phyloP scores from a whole-genome alignment of 2,113 vertebrate genomes.

The Mola mola region DNA sequence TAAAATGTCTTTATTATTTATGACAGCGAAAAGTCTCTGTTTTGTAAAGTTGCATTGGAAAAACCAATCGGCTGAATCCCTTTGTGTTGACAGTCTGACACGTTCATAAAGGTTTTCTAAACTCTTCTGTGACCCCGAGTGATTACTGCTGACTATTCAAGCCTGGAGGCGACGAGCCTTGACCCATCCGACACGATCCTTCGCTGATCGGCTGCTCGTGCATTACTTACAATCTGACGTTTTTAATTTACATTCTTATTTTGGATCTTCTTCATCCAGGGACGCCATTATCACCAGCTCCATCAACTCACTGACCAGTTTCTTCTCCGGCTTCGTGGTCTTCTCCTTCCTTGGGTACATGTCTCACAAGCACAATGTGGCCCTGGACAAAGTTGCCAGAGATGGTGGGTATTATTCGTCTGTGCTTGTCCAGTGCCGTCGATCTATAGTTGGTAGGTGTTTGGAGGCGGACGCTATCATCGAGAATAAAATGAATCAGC shows the following conservation, averaged over 20 bases:
- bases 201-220: constrained; percentile 7
- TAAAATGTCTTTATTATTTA: too few species aligned
- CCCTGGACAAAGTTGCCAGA: constrained; percentile 88
- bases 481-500: too few species aligned
- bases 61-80: not conserved
- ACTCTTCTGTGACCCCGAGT: too few species aligned
- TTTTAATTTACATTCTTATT: constrained; percentile 6
- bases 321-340: constrained; percentile 93
- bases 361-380: constrained; percentile 90
- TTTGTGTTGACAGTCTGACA: constrained; percentile 5
- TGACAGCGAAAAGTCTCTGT: not conserved
- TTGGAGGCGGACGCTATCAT: not conserved
- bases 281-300: constrained; percentile 92
- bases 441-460: not conserved
- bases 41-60: not conserved
- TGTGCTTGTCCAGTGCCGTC: not conserved
- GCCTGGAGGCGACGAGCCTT: too few species aligned
- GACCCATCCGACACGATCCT: too few species aligned
- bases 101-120: too few species aligned
- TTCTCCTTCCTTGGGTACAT: constrained; percentile 93
- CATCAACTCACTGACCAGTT: constrained; percentile 93
- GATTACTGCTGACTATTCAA: too few species aligned
- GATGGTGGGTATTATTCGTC: constrained; percentile 79
- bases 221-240: not conserved
- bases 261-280: constrained; percentile 65